Evolutionary conservation across 2,888 invertebrate genomes (phyloP).

Genomic region (Bellardia bayeri): DNA sequence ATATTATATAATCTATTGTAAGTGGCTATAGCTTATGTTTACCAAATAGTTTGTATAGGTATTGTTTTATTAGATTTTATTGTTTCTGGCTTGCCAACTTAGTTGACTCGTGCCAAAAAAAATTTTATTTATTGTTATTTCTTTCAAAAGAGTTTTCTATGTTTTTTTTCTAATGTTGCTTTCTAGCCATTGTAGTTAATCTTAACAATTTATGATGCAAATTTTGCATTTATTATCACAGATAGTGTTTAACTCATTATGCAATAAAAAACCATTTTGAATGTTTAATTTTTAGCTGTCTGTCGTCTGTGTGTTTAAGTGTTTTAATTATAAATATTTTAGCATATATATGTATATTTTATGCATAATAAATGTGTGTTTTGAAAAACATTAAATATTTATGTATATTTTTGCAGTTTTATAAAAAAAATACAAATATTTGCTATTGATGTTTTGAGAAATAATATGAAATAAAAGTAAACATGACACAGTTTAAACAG

Average conservation of each 20-base stretch:
- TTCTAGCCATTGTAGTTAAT: not conserved
- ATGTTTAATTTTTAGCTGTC: not conserved
- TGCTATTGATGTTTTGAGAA: not conserved
- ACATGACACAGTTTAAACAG: conserved; percentile 5
- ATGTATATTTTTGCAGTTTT: not conserved
- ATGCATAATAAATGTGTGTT: not conserved
- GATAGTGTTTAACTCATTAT: conserved; percentile 3
- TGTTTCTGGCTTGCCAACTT: not conserved
- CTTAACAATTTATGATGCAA: not conserved
- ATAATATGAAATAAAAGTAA: not conserved
- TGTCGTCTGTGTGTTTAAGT: no score
- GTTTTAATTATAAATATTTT: not conserved
- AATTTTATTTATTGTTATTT: not conserved
- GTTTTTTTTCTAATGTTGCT: not conserved
- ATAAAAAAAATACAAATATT: not conserved
- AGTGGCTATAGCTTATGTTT: not conserved
- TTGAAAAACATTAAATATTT: not conserved
- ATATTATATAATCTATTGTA: not conserved
- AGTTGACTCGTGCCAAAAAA: conserved; percentile 2
- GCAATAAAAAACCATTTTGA: not conserved
- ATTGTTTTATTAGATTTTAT: not conserved
- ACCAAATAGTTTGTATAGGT: not conserved
- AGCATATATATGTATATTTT: not conserved
- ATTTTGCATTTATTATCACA: conserved; percentile 5
- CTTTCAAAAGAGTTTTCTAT: no score